Percentiles rank a stretch among this genome's conserved stretches.
Evolutionary conservation across 64 coral and sea anemone species (phyloP).

Genomic region (Platygyra sinensis): DNA sequence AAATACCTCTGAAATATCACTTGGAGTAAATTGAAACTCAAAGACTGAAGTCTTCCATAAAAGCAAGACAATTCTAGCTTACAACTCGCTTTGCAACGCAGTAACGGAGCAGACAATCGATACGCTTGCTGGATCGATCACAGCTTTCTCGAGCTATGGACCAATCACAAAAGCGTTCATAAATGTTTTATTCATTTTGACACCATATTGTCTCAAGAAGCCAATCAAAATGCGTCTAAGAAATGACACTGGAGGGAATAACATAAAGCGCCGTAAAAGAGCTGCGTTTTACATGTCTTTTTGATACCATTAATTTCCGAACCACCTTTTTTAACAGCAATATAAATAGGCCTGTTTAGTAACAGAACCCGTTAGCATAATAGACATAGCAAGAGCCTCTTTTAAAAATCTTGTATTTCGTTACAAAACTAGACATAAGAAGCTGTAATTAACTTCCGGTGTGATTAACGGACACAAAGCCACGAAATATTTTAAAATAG

Average conservation of each 20-base stretch:
- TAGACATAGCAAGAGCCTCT: no score
- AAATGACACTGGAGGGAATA: neutral
- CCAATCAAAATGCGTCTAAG: slow-evolving; percentile 6
- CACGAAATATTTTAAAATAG: no score
- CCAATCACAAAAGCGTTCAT: slow-evolving; percentile 25
- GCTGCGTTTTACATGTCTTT: no score
- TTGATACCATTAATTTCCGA: no score
- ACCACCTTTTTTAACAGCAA: no score
- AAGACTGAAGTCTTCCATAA: neutral
- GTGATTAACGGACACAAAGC: no score
- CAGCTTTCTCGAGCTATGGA: neutral
- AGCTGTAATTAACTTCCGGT: no score
- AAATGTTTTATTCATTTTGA: slow-evolving; percentile 26
- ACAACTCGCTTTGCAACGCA: slow-evolving; percentile 22
- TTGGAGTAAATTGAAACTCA: neutral
- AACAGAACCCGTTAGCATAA: no score
- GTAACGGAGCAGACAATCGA: slow-evolving; percentile 33
- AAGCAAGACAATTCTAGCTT: neutral
- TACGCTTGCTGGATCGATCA: neutral
- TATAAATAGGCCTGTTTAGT: no score
- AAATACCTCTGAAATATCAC: neutral
- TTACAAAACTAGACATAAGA: no score
- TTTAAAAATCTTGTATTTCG: no score
- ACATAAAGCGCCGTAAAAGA: neutral
- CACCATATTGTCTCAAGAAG: neutral